Conservation (phyloP, 2,113 vertebrate genomes). For the Lutjanus erythropterus region DNA sequence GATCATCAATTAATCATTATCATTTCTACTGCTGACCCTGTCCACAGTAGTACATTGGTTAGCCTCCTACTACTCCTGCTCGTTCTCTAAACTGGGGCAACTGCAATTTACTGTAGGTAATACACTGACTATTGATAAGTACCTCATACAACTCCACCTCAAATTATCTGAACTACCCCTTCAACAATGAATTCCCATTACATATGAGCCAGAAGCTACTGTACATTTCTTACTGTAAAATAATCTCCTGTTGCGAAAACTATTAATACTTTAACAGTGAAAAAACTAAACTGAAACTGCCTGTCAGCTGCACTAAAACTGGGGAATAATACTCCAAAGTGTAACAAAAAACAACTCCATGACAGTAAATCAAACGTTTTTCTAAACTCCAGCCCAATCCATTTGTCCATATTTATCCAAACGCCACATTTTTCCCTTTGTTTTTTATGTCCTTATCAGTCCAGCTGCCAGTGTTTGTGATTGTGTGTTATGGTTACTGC, state of each 20-base stretch:
- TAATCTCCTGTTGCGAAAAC: not conserved
- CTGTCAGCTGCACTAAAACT: not conserved
- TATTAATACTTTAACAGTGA: not conserved
- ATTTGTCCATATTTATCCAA: conserved; percentile 23
- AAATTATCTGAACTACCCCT: too few species aligned
- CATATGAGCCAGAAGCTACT: not conserved
- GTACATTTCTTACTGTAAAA: not conserved
- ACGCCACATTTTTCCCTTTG: conserved; percentile 24
- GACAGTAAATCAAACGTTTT: conserved; percentile 31
- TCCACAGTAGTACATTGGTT: too few species aligned
- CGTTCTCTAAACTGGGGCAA: too few species aligned
- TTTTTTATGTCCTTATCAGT: conserved; percentile 57
- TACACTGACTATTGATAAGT: too few species aligned
- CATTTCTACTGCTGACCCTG: too few species aligned
- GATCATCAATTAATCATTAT: too few species aligned
- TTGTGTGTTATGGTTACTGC: conserved; percentile 76
- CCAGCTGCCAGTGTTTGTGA: conserved; percentile 71
- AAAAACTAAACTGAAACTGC: conserved; percentile 13
- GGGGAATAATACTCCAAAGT: conserved; percentile 14
- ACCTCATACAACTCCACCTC: too few species aligned
- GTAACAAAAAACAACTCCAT: conserved; percentile 26
- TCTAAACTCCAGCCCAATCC: conserved; percentile 13
- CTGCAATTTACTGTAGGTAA: too few species aligned
- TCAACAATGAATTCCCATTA: too few species aligned
- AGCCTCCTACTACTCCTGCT: too few species aligned